These are phyloP conservation scores for Zygothrica quintamaculata DNA, from an alignment of 2,888 invertebrate genomes.

Conservation along the genomic window DNA sequence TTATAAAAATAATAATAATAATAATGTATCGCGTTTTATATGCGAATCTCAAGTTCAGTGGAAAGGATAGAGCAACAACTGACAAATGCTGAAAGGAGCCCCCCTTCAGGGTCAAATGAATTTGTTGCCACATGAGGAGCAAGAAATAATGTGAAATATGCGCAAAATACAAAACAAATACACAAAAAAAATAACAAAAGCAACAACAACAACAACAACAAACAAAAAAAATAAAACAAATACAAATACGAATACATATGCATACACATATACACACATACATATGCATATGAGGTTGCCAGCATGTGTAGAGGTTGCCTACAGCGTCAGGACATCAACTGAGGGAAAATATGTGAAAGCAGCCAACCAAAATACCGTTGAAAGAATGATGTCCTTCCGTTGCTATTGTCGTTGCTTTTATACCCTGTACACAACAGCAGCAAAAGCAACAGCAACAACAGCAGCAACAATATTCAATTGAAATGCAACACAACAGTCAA, in stretches of 20 bases:
- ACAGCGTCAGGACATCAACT: background rate
- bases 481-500: too few relatives aligned
- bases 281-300: background rate
- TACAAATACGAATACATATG: slow-evolving; percentile 22
- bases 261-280: background rate
- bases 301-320: too few relatives aligned
- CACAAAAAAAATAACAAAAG: slow-evolving; percentile 32
- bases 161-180: slow-evolving; percentile 28
- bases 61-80: slow-evolving; percentile 10
- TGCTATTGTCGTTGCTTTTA: slow-evolving; percentile 7
- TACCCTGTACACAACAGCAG: too few relatives aligned
- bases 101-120: slow-evolving; percentile 53
- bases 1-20: too few relatives aligned
- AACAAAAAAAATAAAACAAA: slow-evolving; percentile 29
- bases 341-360: slow-evolving; percentile 26
- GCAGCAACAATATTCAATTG: too few relatives aligned
- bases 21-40: slow-evolving; percentile 26
- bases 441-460: too few relatives aligned
- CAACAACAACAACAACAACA: slow-evolving; percentile 12
- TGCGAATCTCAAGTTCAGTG: slow-evolving; percentile 29
- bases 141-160: slow-evolving; percentile 38
- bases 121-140: slow-evolving; percentile 34
- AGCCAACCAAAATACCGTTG: slow-evolving; percentile 43
- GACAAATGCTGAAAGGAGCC: slow-evolving; percentile 12
- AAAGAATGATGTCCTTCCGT: slow-evolving; percentile 60